These are phyloP conservation scores for Chelonoidis abingdonii DNA, from an alignment of 2,113 vertebrate species.

Conservation along the genomic window DNA sequence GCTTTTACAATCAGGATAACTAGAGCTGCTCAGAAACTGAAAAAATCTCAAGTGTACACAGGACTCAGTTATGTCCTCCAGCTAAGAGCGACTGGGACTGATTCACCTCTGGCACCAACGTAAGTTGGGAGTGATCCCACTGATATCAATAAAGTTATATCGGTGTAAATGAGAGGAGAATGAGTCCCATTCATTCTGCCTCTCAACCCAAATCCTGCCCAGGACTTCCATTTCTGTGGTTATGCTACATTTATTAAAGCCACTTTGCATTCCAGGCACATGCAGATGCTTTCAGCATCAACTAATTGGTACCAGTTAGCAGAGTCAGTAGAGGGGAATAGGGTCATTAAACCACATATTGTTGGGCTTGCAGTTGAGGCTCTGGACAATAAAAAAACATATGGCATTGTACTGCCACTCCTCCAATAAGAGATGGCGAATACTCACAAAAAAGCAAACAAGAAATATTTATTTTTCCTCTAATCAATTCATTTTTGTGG, in stretches of 20 bases:
- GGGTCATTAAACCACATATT: background rate
- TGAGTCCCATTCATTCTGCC: background rate
- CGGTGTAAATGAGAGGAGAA: background rate
- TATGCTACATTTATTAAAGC: background rate
- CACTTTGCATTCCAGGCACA: background rate
- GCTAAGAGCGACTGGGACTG: background rate
- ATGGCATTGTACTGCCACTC: rapidly evolving
- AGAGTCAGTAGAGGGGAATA: background rate
- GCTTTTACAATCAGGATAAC: rapidly evolving
- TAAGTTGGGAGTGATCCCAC: background rate
- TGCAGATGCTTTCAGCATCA: background rate
- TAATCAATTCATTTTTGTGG: background rate
- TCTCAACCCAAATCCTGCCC: background rate
- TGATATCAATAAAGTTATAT: background rate
- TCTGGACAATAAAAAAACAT: background rate
- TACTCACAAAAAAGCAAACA: background rate
- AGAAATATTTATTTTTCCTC: background rate
- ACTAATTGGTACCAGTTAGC: background rate
- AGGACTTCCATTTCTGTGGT: background rate
- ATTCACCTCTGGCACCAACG: background rate
- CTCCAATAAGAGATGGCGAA: background rate
- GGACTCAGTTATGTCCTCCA: background rate
- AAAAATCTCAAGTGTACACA: background rate
- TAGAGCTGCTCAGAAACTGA: background rate
- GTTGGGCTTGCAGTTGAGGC: background rate